Conservation (phyloP, 1,140 invertebrate genomes). For the Orussus abietinus region DNA sequence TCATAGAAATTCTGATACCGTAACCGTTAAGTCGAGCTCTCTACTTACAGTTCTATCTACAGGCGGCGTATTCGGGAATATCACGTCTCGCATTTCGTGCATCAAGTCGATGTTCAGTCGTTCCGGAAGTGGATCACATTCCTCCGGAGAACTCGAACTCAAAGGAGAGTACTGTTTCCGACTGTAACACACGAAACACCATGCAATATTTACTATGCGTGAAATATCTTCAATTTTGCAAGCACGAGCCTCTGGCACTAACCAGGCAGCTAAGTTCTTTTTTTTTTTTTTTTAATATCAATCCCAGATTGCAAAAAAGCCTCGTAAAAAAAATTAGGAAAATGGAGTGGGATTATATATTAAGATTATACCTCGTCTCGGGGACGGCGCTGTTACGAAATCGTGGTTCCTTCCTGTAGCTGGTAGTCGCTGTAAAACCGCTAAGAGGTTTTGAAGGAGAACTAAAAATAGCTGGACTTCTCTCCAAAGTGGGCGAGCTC, state of each 20-base stretch:
- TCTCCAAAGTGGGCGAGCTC: conserved; percentile 61
- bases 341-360: too few relatives aligned
- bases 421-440: conserved; percentile 46
- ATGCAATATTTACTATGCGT: too few relatives aligned
- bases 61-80: conserved; percentile 53
- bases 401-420: conserved; percentile 53
- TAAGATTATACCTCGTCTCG: conserved; percentile 48
- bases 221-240: too few relatives aligned
- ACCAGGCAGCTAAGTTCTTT: too few relatives aligned
- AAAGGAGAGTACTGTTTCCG: conserved; percentile 54
- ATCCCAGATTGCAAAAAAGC: too few relatives aligned
- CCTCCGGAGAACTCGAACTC: conserved; percentile 54
- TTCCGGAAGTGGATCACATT: conserved; percentile 46
- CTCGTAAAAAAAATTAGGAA: background rate
- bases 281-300: too few relatives aligned
- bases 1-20: too few relatives aligned
- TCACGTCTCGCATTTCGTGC: conserved; percentile 63
- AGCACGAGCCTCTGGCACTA: too few relatives aligned
- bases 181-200: conserved; percentile 33
- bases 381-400: conserved; percentile 44
- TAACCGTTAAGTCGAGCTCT: too few relatives aligned
- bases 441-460: conserved; percentile 47
- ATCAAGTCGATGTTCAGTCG: conserved; percentile 61
- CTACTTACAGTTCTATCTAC: conserved; percentile 57
- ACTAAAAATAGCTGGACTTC: conserved; percentile 47